Evolutionary conservation across 2,888 invertebrate genomes (phyloP).

Genomic region (Trichopoda pennipes): DNA sequence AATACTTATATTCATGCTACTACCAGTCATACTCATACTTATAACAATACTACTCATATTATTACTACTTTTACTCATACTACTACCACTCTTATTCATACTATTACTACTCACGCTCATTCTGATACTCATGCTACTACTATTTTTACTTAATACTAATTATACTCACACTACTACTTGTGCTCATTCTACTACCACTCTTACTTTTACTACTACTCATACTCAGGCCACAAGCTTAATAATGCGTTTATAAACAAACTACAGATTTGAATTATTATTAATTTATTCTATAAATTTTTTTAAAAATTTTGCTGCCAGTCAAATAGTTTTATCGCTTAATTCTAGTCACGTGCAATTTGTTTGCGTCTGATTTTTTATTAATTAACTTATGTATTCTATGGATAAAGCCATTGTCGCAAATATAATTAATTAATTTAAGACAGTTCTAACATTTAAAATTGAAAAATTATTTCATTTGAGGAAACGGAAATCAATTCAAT

Average conservation of each 20-base stretch:
- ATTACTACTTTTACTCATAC: too few relatives aligned
- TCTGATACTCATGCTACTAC: too few relatives aligned
- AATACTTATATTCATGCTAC: too few relatives aligned
- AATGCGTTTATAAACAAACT: background rate
- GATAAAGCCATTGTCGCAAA: conserved; percentile 15
- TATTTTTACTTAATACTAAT: too few relatives aligned
- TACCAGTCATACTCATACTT: too few relatives aligned
- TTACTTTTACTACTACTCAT: too few relatives aligned
- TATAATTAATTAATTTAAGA: conserved; percentile 23
- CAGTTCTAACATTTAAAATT: conserved; percentile 2
- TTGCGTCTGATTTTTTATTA: background rate
- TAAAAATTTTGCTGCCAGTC: background rate
- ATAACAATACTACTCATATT: too few relatives aligned
- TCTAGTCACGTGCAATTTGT: conserved; percentile 25
- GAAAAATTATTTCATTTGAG: conserved; percentile 21
- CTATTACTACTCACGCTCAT: too few relatives aligned
- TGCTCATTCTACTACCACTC: too few relatives aligned
- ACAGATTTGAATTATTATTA: conserved; percentile 17
- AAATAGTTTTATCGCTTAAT: conserved; percentile 14
- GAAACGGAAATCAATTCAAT: conserved; percentile 52
- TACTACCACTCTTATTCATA: too few relatives aligned
- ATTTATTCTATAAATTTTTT: background rate
- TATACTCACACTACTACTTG: too few relatives aligned
- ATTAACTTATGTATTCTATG: background rate
- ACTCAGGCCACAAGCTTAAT: background rate